These are phyloP conservation scores for Cephus spinipes DNA, from an alignment of 2,888 invertebrate genomes.

Conservation along the genomic window DNA sequence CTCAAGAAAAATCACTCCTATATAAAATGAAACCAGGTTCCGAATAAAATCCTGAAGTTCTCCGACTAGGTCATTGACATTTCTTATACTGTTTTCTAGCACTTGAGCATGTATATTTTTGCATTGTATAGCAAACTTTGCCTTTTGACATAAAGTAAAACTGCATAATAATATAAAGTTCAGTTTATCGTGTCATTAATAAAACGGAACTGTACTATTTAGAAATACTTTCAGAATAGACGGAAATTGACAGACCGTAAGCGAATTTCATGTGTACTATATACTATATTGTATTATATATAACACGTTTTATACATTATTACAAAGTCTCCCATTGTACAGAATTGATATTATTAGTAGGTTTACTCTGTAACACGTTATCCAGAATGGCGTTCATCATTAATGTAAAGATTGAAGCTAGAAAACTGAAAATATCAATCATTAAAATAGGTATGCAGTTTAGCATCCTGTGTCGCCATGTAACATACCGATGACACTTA, in stretches of 20 bases:
- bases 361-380: not conserved
- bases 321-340: not conserved
- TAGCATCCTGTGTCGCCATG: not conserved
- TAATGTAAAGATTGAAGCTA: not conserved
- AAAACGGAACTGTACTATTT: not conserved
- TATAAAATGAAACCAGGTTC: constrained; percentile 32
- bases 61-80: not conserved
- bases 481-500: not conserved
- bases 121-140: not conserved
- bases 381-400: not conserved
- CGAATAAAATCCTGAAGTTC: constrained; percentile 6
- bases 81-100: not conserved
- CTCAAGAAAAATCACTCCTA: constrained; percentile 53
- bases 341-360: not conserved
- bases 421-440: not conserved
- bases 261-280: not conserved
- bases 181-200: not conserved
- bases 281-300: not conserved
- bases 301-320: not conserved
- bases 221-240: not conserved
- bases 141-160: not conserved
- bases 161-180: not conserved
- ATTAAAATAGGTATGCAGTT: not conserved
- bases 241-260: not conserved
- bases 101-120: not conserved